These are phyloP conservation scores for Cairina moschata DNA, from an alignment of 2,113 vertebrate species.

Conservation along the genomic window DNA sequence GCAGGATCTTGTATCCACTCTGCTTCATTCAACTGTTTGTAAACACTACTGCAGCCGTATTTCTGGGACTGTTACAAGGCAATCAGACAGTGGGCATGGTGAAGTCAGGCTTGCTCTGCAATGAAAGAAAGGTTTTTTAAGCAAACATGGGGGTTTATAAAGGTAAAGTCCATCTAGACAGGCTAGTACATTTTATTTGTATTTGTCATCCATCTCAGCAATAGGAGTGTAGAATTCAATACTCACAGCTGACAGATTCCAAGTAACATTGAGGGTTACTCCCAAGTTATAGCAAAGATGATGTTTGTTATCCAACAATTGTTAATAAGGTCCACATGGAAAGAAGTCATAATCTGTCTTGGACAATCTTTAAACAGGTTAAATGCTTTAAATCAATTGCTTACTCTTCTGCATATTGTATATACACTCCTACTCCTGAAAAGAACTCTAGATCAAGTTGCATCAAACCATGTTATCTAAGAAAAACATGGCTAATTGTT, in stretches of 20 bases:
- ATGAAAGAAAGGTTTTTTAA: neutral
- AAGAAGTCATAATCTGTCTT: neutral
- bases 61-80: neutral
- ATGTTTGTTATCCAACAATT: neutral
- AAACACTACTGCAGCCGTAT: neutral
- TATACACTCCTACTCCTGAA: neutral
- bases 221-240: neutral
- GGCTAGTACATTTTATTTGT: neutral
- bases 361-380: neutral
- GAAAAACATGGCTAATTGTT: neutral
- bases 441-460: neutral
- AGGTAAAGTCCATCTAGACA: neutral
- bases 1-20: neutral
- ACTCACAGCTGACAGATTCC: neutral
- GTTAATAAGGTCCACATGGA: neutral
- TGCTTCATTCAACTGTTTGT: conserved; percentile 1
- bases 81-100: neutral
- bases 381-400: neutral
- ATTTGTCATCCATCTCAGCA: neutral
- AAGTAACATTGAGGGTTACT: neutral
- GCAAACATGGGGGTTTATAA: neutral
- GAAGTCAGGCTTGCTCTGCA: neutral
- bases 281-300: neutral
- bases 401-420: neutral
- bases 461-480: neutral